Evolutionary conservation across 2,113 vertebrate genomes (phyloP), one percentile per base, ranked within the genome.

Genomic region (Daboia siamensis): DNA sequence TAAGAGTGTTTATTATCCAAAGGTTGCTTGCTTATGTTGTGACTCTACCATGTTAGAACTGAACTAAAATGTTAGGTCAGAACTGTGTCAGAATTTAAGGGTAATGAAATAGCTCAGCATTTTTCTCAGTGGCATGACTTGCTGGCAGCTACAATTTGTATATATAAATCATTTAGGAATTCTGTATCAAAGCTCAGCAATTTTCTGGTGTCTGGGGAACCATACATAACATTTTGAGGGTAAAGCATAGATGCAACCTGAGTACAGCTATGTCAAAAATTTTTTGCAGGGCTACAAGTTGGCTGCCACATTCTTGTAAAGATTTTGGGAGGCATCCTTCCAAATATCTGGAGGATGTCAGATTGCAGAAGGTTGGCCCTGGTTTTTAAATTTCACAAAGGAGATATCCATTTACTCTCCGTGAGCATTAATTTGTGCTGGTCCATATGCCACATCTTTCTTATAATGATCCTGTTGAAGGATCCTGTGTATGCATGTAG

Each of bases 1-100:
- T 93, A 54, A 92, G 44, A 6, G 90, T 48, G 93, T 84, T 91
- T 96, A 95, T 94, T 95, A 93, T 92, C 57, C 33, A 80, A 80
- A 80, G 33, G 6, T 39, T 21, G 17, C 33, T 80, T 80, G 69
- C 69, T 39, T 80, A 80, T 80, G 15, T 39, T 80, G 17, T 80
- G 17, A 39, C 33, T 80, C 17, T 80, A 80, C 2, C 74, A 21
- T 80, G 74, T 44, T 80, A 80, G 33, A 80, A 80, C 1, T 33
- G 17, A 80, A 33, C 64, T 74, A 74, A 74, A 80, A 80, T 21
- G 33, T 80, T 39, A 80, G 74, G 33, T 80, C 33, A 80, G 74
- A 80, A 80, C 7, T 80, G 17, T 44, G 33, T 39, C 74, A 44
- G 44, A 80, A 80, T 80, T 7, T 80, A 80, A 44, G 74, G 17